Evolutionary conservation across 2,888 invertebrate species (phyloP).

Genomic region (Drosophila tanythrix): DNA sequence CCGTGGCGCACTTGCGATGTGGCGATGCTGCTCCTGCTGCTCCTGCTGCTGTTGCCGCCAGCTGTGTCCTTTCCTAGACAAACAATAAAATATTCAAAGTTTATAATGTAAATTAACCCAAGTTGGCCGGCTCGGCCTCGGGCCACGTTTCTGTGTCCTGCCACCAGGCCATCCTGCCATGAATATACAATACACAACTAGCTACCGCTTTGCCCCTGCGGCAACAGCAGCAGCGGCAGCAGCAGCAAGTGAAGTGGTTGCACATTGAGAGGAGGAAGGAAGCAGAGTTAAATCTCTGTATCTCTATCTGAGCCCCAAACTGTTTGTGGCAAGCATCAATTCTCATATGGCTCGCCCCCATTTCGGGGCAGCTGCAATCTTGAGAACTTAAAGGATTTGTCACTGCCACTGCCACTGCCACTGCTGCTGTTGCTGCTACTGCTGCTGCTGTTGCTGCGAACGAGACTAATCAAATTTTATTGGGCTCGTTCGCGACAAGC

Average conservation of each 20-base stretch:
- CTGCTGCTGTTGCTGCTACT: conserved; percentile 3
- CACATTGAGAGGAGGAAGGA: not conserved
- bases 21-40: not conserved
- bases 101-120: conserved; percentile 81
- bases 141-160: conserved; percentile 60
- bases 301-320: conserved; percentile 31
- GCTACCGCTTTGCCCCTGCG: not conserved
- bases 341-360: conserved; percentile 54
- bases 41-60: conserved; percentile 37
- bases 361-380: conserved; percentile 29
- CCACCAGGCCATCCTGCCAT: conserved; percentile 48
- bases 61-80: conserved; percentile 71
- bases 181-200: conserved; percentile 67
- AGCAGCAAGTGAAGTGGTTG: conserved; percentile 7
- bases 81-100: conserved; percentile 80
- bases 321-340: conserved; percentile 55
- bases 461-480: conserved; percentile 74
- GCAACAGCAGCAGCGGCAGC: not conserved
- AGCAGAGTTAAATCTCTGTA: conserved; percentile 10
- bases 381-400: conserved; percentile 44
- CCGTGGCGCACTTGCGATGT: conserved; percentile 19
- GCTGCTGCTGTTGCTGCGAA: not conserved
- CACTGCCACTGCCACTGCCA: not conserved
- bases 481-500: conserved; percentile 56
- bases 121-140: conserved; percentile 61